These are phyloP conservation scores for Hesperia comma DNA, from an alignment of 2,888 invertebrate species.

Conservation along the genomic window DNA sequence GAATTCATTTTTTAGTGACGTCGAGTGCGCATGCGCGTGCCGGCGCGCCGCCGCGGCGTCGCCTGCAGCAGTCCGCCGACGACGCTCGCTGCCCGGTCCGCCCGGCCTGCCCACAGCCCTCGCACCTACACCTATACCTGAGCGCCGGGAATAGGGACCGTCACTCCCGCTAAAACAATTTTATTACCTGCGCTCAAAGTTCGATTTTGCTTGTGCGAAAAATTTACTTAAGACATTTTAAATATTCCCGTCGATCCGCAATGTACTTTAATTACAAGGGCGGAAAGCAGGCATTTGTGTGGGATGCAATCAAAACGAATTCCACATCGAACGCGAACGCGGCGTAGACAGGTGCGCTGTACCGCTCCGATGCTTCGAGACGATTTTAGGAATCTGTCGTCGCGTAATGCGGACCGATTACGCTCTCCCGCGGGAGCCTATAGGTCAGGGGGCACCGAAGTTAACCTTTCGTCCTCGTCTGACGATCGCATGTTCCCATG, in stretches of 20 bases:
- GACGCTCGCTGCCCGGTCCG: constrained; percentile 49
- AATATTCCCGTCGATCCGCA: no score
- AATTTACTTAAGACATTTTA: no score
- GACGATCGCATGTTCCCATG: constrained; percentile 53
- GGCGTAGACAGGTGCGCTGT: constrained; percentile 62
- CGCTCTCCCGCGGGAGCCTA: constrained; percentile 59
- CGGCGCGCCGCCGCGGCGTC: constrained; percentile 56
- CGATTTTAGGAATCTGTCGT: constrained; percentile 49
- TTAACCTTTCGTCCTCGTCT: constrained; percentile 49
- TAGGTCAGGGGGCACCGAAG: constrained; percentile 63
- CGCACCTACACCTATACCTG: constrained; percentile 44
- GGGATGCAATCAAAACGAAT: no score
- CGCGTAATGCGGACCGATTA: constrained; percentile 63
- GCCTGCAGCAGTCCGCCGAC: constrained; percentile 64
- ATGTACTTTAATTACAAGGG: no score
- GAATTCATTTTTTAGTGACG: constrained; percentile 73
- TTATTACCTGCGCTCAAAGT: no score
- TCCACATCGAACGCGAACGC: no score
- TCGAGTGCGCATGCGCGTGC: constrained; percentile 69
- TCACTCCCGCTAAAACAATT: no score
- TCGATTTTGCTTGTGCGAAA: no score
- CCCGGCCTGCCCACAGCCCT: no score
- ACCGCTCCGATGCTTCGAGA: constrained; percentile 53
- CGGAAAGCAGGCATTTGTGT: no score
- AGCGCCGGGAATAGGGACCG: no score